Percentiles rank a stretch among this genome's conserved stretches.
Evolutionary conservation across 2,888 invertebrate species (phyloP).

Genomic region (Alloplasta piceator): DNA sequence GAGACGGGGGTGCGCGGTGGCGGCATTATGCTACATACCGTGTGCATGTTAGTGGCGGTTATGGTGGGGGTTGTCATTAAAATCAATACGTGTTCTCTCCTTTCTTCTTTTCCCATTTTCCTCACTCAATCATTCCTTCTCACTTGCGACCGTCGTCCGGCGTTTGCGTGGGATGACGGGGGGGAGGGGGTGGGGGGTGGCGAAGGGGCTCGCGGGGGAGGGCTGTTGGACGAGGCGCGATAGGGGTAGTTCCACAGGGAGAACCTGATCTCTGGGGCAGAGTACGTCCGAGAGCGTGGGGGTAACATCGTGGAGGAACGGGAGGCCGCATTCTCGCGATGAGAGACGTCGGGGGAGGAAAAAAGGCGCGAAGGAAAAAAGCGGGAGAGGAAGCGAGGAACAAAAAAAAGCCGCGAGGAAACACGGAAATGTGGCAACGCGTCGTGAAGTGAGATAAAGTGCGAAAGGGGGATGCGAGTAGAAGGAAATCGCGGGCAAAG

Average conservation of each 20-base stretch:
- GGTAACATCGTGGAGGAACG: conserved; percentile 56
- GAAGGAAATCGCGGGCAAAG: conserved; percentile 21
- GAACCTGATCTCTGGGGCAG: conserved; percentile 45
- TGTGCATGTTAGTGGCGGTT: conserved; percentile 58
- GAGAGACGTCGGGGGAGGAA: conserved; percentile 41
- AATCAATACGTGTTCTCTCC: conserved; percentile 82
- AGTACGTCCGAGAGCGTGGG: conserved; percentile 43
- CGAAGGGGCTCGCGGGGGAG: conserved; percentile 55
- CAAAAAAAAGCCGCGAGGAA: conserved; percentile 45
- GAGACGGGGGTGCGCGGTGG: conserved; percentile 17
- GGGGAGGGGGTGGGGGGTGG: conserved; percentile 60
- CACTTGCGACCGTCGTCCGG: conserved; percentile 62
- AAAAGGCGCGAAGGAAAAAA: conserved; percentile 52
- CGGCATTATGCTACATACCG: conserved; percentile 47
- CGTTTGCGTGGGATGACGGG: conserved; percentile 72
- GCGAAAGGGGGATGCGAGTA: conserved; percentile 19
- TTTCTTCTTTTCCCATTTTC: conserved; percentile 71
- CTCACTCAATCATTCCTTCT: conserved; percentile 62
- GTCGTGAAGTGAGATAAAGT: conserved; percentile 25
- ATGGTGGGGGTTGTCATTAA: conserved; percentile 82
- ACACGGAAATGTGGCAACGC: conserved; percentile 50
- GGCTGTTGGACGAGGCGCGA: conserved; percentile 15
- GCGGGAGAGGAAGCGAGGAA: conserved; percentile 26
- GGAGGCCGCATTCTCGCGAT: conserved; percentile 52
- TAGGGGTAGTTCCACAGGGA: conserved; percentile 44